Base-by-base conservation (phyloP, 2,888 invertebrate genomes). In the Dioctria rufipes region DNA sequence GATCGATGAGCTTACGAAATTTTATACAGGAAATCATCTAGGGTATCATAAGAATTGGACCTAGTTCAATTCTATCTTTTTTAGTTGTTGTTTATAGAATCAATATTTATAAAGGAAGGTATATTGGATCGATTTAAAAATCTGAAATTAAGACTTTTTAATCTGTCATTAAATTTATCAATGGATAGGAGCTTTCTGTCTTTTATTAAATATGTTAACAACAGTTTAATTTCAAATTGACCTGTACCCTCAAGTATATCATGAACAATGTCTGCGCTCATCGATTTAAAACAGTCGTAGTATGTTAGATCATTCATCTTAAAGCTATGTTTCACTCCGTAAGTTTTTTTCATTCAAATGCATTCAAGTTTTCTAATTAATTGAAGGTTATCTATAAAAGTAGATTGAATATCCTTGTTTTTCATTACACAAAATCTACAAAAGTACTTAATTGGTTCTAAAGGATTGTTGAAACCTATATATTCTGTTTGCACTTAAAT, bases 251-350 rank as follows among this genome's bases (percentile, higher is more conserved):
- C 81, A 37, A 63, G 25, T n/a, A 71, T 61, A 54, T 81, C 78
- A 25, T 81, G 81, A 63, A 81, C 71, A 6, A 78, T 78, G 63
- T 81, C 81, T n/a, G 78, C 78, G 82, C 80, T 49, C 8, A 79
- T n/a, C 8, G 66, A 66, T 9, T 63, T 61, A 51, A 73, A 80
- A 54, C 42, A 58, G 37, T 78, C n/a, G 43, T 58, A 78, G 75
- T 78, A 78, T 25, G 78, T 49, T 67, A 80, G 69, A 40, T 71
- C 49, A 78, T 83, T 80, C 37, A 66, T 60, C 42, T 42, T 54
- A 67, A 65, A 79, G 9, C 40, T 13, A 2, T 11, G 6, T 67
- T 67, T 66, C 3, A 67, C 42, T 3, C 78, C 78, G 51, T 78
- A 60, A 42, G 37, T 37, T 37, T 80, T 80, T 51, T 80, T 61